Evolutionary conservation across 2,113 vertebrate species (phyloP), one percentile per base, ranked within the genome.

Genomic region (Actinemys pallida): DNA sequence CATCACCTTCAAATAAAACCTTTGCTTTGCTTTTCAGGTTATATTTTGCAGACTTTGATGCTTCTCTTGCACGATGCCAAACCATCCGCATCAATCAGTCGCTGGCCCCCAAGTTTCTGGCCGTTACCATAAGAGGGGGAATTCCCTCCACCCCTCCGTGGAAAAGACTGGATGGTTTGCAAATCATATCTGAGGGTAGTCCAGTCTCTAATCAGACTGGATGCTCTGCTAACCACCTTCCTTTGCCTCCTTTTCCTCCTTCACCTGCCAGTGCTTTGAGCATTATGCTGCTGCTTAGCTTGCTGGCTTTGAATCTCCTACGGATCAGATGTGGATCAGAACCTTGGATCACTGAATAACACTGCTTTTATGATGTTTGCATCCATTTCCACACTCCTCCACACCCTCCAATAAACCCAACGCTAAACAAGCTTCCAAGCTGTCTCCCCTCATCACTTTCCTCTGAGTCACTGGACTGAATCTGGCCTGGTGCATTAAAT

Each of bases 321-420:
- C 76, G 85, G 93, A 65, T 57, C 81, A 69, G 24, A 50, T 8
- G 59, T 94, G 94, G 92, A 91, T 94, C 90, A 91, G 42, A 8
- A 81, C 10, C 82, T 90, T 62, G 65, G 81, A 39, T 65, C 65
- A 35, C 3, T 7, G 20, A 45, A 94, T 85, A 90, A 50, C 49
- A 42, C 52, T 39, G 29, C 5, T 25, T 82, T 87, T 16, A 39
- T 69, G 72, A 54, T 6, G n/a, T 84, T 24, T 57, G 45, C 35
- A 47, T 35, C 54, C 93, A 65, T 92, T 80, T 88, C 86, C 88
- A 92, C 49, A 39, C 69, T 25, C 20, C 72, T 42, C 19, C 42
- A 25, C 6, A 54, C 49, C 86, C 49, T n/a, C 81, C 56, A 88
- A 84, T 88, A 92, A 88, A 92, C 83, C 31, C 31, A 75, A 79